Base-by-base conservation (phyloP, 2,888 invertebrate genomes). In the Vesta saturnalis region DNA sequence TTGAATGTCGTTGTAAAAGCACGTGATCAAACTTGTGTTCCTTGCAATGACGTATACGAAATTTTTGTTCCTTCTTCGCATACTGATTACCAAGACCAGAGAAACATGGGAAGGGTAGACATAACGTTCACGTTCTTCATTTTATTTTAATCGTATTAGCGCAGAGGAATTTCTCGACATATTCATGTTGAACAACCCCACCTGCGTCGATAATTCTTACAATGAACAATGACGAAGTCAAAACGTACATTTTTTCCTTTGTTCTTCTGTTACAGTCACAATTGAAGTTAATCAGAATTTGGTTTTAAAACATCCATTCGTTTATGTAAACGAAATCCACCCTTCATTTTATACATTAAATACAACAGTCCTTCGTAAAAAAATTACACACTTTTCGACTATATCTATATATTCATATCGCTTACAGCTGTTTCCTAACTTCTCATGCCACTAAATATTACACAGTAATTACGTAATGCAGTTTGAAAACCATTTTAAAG, bases 21-120 rank as follows among this genome's bases (percentile, higher is more conserved):
- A 39, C 39, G 39, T 39, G 39, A 39, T 39, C 39, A 39, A 39
- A 39, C 39, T 39, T 39, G 39, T 39, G n/a, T 39, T 39, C 39
- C 39, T 10, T n/a, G 12, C 39, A n/a, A 1, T n/a, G 12, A 6
- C n/a, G 1, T n/a, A n/a, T 39, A n/a, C 12, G n/a, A n/a, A n/a
- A 39, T 39, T 39, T 2, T 39, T 39, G 12, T 39, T 23, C 23
- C 23, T 23, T 23, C 23, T 23, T 23, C 23, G 23, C 23, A 23
- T 23, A 23, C 23, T 5, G 23, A 23, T 23, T 23, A 5, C 23
- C 23, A 23, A 23, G 3, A 23, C 4, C 8, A 23, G n/a, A 23
- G 23, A 5, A 23, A 23, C 23, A 23, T 5, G 23, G 23, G 23
- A 23, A 23, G 23, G 8, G 23, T 23, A 23, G 23, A 23, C 8